Conservation (phyloP, 1,140 invertebrate genomes). For the Conus betulinus region DNA sequence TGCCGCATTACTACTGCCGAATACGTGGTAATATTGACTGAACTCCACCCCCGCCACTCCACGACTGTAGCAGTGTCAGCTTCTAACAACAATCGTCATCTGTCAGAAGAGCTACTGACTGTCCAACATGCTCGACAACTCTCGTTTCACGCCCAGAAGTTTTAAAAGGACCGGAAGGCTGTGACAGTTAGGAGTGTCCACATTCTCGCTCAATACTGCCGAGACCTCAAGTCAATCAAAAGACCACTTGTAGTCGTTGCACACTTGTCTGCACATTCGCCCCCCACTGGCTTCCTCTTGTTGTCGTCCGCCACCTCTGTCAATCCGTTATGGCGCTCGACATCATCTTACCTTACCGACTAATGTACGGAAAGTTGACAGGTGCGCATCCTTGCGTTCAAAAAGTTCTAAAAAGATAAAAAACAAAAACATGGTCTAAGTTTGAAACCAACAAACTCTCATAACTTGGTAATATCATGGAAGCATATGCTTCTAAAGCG, state of each 20-base stretch:
- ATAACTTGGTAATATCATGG: not conserved
- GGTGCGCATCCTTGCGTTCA: not conserved
- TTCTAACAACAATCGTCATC: slow-evolving; percentile 39
- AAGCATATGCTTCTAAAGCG: not conserved
- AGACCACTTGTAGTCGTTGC: slow-evolving; percentile 15
- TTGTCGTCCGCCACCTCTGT: slow-evolving; percentile 33
- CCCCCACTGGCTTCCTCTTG: slow-evolving; percentile 26
- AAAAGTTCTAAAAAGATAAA: not conserved
- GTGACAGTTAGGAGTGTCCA: slow-evolving; percentile 24
- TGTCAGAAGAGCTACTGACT: slow-evolving; percentile 20
- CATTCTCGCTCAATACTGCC: not conserved
- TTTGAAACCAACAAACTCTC: not conserved
- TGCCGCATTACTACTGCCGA: not conserved
- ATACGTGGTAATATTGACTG: slow-evolving; percentile 17
- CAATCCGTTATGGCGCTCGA: slow-evolving; percentile 40
- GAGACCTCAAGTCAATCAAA: not conserved
- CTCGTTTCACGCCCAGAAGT: not conserved
- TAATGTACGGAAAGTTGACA: slow-evolving; percentile 9
- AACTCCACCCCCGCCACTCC: not conserved
- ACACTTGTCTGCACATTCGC: slow-evolving; percentile 20
- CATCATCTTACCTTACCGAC: slow-evolving; percentile 27
- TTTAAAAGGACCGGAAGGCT: not conserved
- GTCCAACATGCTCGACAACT: slow-evolving; percentile 34
- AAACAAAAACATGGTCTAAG: not conserved
- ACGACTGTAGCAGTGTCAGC: slow-evolving; percentile 2